Evolutionary conservation across 2,113 vertebrate species (phyloP).

Genomic region (Vulpes vulpes): DNA sequence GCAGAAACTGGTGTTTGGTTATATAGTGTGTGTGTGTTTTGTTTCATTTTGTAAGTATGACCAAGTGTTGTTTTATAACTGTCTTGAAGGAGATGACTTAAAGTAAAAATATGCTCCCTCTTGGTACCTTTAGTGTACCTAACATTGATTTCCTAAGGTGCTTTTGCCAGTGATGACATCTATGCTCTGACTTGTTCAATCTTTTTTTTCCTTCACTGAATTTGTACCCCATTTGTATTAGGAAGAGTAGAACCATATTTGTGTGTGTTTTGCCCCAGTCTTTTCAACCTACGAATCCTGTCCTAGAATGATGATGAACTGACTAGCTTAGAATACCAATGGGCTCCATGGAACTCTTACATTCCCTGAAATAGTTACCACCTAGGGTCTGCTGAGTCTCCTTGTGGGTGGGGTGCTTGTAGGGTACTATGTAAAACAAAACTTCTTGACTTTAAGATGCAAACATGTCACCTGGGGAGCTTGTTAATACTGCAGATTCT

Average conservation of each 20-base stretch:
- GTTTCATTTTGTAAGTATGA: not conserved
- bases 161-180: not conserved
- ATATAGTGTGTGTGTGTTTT: not conserved
- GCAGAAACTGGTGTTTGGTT: not conserved
- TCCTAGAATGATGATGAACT: not conserved
- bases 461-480: not conserved
- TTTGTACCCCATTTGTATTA: not conserved
- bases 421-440: not conserved
- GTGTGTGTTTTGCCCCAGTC: not conserved
- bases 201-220: not conserved
- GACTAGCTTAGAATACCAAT: not conserved
- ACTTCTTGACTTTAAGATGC: not conserved
- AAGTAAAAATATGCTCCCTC: not conserved
- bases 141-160: not conserved
- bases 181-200: not conserved
- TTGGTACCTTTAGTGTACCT: not conserved
- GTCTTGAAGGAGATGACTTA: not conserved
- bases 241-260: not conserved
- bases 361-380: not conserved
- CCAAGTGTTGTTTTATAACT: not conserved
- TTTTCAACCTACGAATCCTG: not conserved
- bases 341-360: not conserved
- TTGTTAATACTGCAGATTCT: not conserved
- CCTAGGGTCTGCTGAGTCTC: not conserved
- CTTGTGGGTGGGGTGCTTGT: not conserved